Evolutionary conservation across 2,113 vertebrate genomes (phyloP).

Genomic region (Strix uralensis): DNA sequence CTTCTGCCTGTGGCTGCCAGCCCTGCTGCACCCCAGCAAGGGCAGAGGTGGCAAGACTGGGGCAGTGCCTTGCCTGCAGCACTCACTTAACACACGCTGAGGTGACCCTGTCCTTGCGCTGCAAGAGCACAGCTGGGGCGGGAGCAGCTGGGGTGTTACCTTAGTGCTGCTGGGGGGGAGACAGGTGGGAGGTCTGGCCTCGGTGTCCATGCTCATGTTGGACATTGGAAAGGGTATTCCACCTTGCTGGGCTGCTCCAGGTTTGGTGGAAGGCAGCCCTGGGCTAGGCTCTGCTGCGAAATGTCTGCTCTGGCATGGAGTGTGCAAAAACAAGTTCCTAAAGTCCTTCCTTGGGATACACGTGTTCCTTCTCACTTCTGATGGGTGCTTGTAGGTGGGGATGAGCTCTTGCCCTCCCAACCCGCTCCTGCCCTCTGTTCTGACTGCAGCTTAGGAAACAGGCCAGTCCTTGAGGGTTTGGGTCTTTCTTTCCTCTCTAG

Average conservation of each 20-base stretch:
- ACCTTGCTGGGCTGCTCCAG: not conserved
- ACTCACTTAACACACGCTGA: rapidly evolving
- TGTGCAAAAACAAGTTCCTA: not conserved
- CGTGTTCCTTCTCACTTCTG: rapidly evolving
- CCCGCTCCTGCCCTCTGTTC: not conserved
- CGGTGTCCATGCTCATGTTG: rapidly evolving
- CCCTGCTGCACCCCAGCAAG: not conserved
- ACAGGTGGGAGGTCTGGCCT: not conserved
- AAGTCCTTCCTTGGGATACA: not conserved
- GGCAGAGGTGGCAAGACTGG: rapidly evolving
- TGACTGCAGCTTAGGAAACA: not conserved
- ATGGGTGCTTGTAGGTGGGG: not conserved
- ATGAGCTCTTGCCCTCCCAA: not conserved
- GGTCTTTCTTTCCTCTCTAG: not conserved
- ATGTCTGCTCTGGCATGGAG: not conserved
- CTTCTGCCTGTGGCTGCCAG: rapidly evolving
- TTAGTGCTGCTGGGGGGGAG: no score
- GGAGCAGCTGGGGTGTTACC: not conserved
- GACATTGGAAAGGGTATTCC: not conserved
- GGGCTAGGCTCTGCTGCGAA: not conserved
- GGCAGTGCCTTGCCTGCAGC: not conserved
- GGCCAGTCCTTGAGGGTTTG: not conserved
- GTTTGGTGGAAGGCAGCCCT: not conserved
- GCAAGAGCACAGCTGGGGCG: not conserved
- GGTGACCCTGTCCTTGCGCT: not conserved